Conservation (phyloP, 2,888 invertebrate genomes). For the Fragum sueziense region DNA sequence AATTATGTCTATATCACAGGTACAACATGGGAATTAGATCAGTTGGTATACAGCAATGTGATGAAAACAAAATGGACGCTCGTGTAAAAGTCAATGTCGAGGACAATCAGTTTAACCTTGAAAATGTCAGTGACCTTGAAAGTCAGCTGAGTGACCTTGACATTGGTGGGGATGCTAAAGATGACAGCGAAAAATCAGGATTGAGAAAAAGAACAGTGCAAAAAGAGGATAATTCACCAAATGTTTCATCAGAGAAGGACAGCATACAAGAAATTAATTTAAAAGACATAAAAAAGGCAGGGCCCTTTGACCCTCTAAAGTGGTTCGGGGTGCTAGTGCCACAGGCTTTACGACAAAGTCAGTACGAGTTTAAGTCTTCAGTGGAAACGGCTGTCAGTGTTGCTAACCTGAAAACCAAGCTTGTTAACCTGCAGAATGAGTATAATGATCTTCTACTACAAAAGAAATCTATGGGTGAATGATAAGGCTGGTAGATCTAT, state of each 20-base stretch:
- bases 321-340: constrained; percentile 96
- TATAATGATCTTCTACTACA: constrained; percentile 26
- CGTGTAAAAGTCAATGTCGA: constrained; percentile 53
- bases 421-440: constrained; percentile 24
- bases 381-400: constrained; percentile 56
- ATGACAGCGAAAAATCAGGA: constrained; percentile 13
- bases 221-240: constrained; percentile 7
- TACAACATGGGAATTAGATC: constrained; percentile 74
- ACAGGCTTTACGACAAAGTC: constrained; percentile 89
- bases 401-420: constrained; percentile 54
- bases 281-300: constrained; percentile 21
- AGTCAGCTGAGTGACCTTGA: constrained; percentile 20
- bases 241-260: constrained; percentile 2
- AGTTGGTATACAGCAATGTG: constrained; percentile 70
- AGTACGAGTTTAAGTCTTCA: constrained; percentile 87
- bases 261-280: constrained; percentile 20
- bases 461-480: constrained; percentile 29
- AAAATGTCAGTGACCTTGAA: constrained; percentile 15
- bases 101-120: constrained; percentile 23
- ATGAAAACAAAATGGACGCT: constrained; percentile 68
- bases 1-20: constrained; percentile 18
- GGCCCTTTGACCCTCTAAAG: constrained; percentile 86
- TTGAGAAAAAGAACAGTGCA: constrained; percentile 51
- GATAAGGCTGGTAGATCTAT: background rate
- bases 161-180: background rate